Evolutionary conservation across 2,888 invertebrate species (phyloP), one percentile per base, ranked within the genome.

Genomic region (Cephus nigrinus): DNA sequence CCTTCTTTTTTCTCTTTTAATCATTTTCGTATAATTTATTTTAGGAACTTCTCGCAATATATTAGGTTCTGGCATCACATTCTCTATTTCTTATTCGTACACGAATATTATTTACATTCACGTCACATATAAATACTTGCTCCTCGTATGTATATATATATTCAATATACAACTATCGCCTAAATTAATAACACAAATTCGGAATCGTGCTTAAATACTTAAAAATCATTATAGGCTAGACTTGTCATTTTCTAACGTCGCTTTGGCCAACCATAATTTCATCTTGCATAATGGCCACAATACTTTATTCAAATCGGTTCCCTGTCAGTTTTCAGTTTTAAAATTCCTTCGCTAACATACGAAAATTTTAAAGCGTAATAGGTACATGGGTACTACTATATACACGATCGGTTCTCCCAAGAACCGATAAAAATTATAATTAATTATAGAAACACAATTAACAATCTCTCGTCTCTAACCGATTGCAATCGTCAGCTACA

Each of bases 41-140:
- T 85, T 88, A 88, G 88, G 88, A 88, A 88, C 88, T 88, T 88
- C 84, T 86, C 86, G 86, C 86, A 83, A 87, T 85, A 86, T 86
- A 84, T 74, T 76, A 80, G 83, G 75, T 72, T 77, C 76, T 80
- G 80, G 81, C 81, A 84, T 86, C 82, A 81, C 80, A 81, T 81
- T 81, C 77, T 80, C 84, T 85, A 86, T 80, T 80, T 81, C 82
- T 82, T 77, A 85, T 74, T 81, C 81, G 71, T 85, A 85, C 80
- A 86, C 83, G 80, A 80, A 81, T 82, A 84, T 79, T 83, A 83
- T 85, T 83, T 82, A 86, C 84, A 86, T 79, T 82, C 80, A 80
- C 82, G 77, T 80, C 79, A 75, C 82, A 82, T 84, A 82, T 84
- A 85, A 85, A 85, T 83, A 84, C 82, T 78, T 78, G 69, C 79